Evolutionary conservation across 2,888 invertebrate genomes (phyloP), one percentile per base, ranked within the genome.

Genomic region (Stenolophus ochropezus): DNA sequence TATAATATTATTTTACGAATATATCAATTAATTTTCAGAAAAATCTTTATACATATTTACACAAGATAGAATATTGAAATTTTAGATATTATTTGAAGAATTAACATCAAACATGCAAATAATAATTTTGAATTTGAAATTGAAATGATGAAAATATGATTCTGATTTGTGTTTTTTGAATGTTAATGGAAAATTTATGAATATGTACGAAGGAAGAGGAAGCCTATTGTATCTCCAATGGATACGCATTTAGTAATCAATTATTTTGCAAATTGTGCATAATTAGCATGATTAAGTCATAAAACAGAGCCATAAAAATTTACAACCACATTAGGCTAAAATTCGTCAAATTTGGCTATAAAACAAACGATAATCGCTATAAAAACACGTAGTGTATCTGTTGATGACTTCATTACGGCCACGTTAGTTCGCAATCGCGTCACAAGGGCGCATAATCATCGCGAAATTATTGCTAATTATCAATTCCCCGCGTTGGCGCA

Each of bases 401-500:
- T 61, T 61, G 61, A 61, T 61, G 23, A 61, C 61, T 61, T 61
- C 61, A 61, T 61, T 61, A 61, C 33, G 20, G 56, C 20, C 21
- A 56, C 56, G 56, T 56, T 56, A 42, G 61, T 21, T 61, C 27
- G 25, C 6, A 25, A 25, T 51, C 51, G 6, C 51, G 51, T 51
- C 51, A 51, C 51, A 61, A 14, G 27, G 61, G 61, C 14, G 61
- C 27, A 61, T 61, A 61, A 61, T 61, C 23, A 61, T 61, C 25
- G 27, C 61, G 23, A 61, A 61, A 61, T 61, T 61, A 61, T 25
- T 61, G 25, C 61, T 61, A 61, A 61, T 61, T 61, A 61, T 61
- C 61, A 61, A 61, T 61, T 61, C 61, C 61, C 61, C 27, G 14
- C 23, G 61, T 61, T 61, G 23, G 61, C 23, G 23, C 27, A 27